Conservation (phyloP, 64 coral and sea anemone genomes). For the Pocillopora verrucosa region DNA sequence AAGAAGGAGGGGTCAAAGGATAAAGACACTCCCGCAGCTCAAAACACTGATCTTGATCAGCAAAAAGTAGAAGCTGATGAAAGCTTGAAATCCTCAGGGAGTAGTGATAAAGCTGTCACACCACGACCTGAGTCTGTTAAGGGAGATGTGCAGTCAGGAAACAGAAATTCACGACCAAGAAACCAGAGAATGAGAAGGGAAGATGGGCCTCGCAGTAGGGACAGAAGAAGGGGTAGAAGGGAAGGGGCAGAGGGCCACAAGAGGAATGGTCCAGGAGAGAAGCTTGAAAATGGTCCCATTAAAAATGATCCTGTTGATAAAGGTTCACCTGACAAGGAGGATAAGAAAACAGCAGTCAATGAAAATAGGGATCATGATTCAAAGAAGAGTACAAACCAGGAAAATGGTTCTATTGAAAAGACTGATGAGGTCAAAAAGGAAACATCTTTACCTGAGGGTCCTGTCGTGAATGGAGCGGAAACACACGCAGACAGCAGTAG, state of each 20-base stretch:
- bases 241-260: not conserved
- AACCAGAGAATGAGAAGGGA: not conserved
- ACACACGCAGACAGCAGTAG: not conserved
- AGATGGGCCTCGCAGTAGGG: not conserved
- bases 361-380: not conserved
- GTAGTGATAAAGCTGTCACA: not conserved
- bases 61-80: not conserved
- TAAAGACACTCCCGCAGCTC: not conserved
- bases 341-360: not conserved
- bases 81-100: not conserved
- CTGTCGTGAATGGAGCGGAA: not conserved
- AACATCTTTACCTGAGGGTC: not conserved
- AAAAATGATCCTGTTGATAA: not conserved
- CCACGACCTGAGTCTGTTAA: not conserved
- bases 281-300: not conserved
- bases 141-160: not conserved
- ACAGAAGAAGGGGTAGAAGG: slow-evolving; percentile 4
- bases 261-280: not conserved
- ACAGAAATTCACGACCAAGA: not conserved
- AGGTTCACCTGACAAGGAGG: not conserved
- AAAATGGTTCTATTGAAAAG: not conserved
- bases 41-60: not conserved
- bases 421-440: not conserved
- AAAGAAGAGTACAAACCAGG: not conserved
- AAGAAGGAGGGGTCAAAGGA: not conserved